Conservation (phyloP, 2,888 invertebrate genomes). For the Scrobipalpa atriplicella region DNA sequence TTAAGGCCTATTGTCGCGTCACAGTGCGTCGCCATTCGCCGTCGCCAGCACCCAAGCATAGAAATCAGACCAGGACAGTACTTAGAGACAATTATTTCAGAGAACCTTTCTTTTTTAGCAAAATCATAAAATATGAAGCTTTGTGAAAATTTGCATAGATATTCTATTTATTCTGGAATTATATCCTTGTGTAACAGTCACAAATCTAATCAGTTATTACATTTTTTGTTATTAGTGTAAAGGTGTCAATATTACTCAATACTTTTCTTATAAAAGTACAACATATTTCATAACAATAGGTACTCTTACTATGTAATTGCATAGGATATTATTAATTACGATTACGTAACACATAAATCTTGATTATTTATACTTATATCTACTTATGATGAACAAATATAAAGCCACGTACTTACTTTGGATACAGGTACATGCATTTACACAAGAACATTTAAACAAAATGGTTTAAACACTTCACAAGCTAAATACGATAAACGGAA, state of each 20-base stretch:
- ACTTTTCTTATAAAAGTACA: too few relatives aligned
- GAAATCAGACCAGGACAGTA: slow-evolving; percentile 75
- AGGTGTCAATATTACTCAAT: too few relatives aligned
- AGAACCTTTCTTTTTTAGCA: neutral
- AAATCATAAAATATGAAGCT: slow-evolving; percentile 12
- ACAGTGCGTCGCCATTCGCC: slow-evolving; percentile 56
- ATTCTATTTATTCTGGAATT: too few relatives aligned
- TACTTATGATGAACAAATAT: slow-evolving; percentile 2
- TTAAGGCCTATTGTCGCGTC: slow-evolving; percentile 78
- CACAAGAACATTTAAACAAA: neutral
- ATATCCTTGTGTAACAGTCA: neutral
- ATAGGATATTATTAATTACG: too few relatives aligned
- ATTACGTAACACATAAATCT: too few relatives aligned
- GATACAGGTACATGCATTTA: neutral
- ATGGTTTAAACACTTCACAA: neutral
- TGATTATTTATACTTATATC: neutral
- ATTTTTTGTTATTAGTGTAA: neutral
- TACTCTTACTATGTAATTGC: too few relatives aligned
- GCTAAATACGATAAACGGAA: neutral
- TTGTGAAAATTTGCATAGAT: neutral
- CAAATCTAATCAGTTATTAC: neutral
- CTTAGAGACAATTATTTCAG: slow-evolving; percentile 31
- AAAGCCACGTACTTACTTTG: neutral
- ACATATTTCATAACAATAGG: too few relatives aligned
- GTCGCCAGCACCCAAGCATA: slow-evolving; percentile 76